Percentiles rank a stretch among this genome's conserved stretches.
Evolutionary conservation across 2,888 invertebrate species (phyloP).

Genomic region (Tipula vernalis): DNA sequence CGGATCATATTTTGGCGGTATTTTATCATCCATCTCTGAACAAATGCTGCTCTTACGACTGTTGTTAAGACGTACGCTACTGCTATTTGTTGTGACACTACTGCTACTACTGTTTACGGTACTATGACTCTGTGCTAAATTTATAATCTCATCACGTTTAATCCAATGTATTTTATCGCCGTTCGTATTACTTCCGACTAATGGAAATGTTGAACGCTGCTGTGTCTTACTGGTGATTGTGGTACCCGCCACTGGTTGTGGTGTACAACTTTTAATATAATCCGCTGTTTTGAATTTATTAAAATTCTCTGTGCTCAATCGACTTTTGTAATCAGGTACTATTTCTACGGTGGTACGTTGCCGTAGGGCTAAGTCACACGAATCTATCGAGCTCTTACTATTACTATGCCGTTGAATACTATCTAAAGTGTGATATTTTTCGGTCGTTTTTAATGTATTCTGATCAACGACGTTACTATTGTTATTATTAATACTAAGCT

Average conservation of each 20-base stretch:
- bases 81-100: slow-evolving; percentile 10
- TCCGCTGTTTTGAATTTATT: slow-evolving; percentile 34
- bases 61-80: neutral
- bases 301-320: slow-evolving; percentile 27
- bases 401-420: neutral
- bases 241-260: neutral
- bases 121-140: neutral
- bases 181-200: slow-evolving; percentile 17
- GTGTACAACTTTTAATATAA: slow-evolving; percentile 14
- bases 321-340: neutral
- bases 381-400: neutral
- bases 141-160: slow-evolving; percentile 23
- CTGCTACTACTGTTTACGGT: slow-evolving; percentile 11
- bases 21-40: neutral
- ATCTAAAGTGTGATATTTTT: neutral
- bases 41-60: neutral
- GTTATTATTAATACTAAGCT: slow-evolving; percentile 5
- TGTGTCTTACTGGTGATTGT: neutral
- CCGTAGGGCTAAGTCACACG: neutral
- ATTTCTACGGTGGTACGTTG: neutral
- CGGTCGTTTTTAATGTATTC: neutral
- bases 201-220: slow-evolving; percentile 19
- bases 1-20: neutral
- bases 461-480: neutral
- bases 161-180: slow-evolving; percentile 29